phyloP scores from a whole-genome alignment of 2,113 vertebrate species.

The Microtus ochrogaster region DNA sequence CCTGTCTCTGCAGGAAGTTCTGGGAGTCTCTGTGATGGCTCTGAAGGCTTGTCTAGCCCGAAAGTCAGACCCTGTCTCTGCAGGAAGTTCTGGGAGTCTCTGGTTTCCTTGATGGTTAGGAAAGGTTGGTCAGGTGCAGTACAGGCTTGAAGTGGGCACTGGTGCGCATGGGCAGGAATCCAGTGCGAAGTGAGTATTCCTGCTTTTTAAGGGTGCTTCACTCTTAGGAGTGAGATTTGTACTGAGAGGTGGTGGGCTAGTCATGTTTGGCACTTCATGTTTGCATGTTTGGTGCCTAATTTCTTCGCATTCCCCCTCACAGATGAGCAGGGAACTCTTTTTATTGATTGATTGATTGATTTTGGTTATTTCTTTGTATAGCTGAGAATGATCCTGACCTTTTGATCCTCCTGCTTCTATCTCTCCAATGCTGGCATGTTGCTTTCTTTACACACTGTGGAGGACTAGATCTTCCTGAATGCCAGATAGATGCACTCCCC shows the following conservation, averaged over 20 bases:
- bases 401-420: not conserved
- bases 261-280: not conserved
- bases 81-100: not conserved
- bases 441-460: not conserved
- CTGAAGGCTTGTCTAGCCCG: not conserved
- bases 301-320: not conserved
- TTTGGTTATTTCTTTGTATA: not conserved
- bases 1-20: not conserved
- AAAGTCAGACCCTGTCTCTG: not conserved
- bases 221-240: not conserved
- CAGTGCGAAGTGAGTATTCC: fast-evolving
- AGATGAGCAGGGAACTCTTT: not conserved
- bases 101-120: not conserved
- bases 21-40: not conserved
- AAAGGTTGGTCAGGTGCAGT: not conserved
- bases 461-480: not conserved
- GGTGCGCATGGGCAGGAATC: too few relatives aligned
- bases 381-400: not conserved
- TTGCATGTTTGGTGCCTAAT: not conserved
- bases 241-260: not conserved
- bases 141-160: not conserved
- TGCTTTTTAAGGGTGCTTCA: not conserved
- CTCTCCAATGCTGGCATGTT: not conserved
- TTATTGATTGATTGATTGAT: too few relatives aligned
- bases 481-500: too few relatives aligned